Evolutionary conservation across 1,140 invertebrate genomes (phyloP).

Genomic region (Panulirus ornatus): DNA sequence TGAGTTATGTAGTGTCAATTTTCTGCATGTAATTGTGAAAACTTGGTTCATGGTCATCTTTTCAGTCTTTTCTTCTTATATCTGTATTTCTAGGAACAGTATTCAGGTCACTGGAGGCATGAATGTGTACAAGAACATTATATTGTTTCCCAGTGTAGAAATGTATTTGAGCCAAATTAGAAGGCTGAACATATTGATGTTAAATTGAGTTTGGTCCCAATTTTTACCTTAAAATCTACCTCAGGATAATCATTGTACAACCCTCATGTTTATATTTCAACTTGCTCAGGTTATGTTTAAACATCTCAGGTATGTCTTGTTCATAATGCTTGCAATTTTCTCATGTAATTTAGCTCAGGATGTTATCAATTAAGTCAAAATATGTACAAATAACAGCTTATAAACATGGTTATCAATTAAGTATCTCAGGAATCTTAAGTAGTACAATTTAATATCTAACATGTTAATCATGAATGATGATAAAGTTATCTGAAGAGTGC

Average conservation of each 20-base stretch:
- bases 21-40: neutral
- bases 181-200: neutral
- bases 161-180: neutral
- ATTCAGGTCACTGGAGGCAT: no score
- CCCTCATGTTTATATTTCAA: conserved; percentile 21
- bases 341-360: conserved; percentile 53
- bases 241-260: conserved; percentile 62
- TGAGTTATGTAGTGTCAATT: neutral
- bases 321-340: conserved; percentile 51
- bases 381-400: conserved; percentile 59
- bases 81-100: no score
- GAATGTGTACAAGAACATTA: no score
- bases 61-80: no score
- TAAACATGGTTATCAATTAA: conserved; percentile 54
- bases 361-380: conserved; percentile 68
- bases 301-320: conserved; percentile 38
- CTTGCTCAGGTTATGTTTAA: conserved; percentile 30
- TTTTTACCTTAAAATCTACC: conserved; percentile 44
- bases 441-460: conserved; percentile 61
- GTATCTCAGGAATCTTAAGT: conserved; percentile 63
- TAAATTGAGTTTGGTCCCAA: neutral
- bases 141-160: no score
- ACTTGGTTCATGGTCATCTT: no score
- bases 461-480: conserved; percentile 21
- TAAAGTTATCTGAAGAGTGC: neutral